phyloP scores from a whole-genome alignment of 2,888 invertebrate species.

The Stenichneumon culpator region DNA sequence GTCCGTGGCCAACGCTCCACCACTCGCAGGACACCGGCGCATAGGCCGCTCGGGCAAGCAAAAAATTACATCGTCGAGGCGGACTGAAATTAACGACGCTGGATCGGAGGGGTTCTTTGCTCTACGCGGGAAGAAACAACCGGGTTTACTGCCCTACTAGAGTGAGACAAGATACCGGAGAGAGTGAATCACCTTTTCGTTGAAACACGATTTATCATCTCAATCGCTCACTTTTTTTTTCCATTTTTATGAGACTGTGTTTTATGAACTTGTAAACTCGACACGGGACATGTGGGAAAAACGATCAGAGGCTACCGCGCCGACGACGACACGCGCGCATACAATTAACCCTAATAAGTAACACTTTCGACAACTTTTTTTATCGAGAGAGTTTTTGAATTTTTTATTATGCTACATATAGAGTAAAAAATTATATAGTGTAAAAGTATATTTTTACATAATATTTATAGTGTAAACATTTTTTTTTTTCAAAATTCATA shows the following conservation, averaged over 20 bases:
- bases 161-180: not conserved
- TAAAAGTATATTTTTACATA: no score
- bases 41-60: constrained; percentile 12
- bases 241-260: not conserved
- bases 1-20: constrained; percentile 42
- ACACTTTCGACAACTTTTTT: not conserved
- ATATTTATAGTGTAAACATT: no score
- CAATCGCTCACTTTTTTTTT: constrained; percentile 5
- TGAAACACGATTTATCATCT: constrained; percentile 25
- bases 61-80: constrained; percentile 67
- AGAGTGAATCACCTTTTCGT: constrained; percentile 24
- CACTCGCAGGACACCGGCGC: not conserved
- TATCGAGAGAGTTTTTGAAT: not conserved
- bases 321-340: not conserved
- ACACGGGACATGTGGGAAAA: constrained; percentile 23
- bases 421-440: not conserved
- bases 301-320: not conserved
- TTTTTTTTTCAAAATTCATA: no score
- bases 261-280: not conserved
- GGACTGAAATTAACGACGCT: constrained; percentile 74
- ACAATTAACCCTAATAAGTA: not conserved
- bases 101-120: constrained; percentile 36
- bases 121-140: constrained; percentile 24
- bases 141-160: not conserved
- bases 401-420: not conserved